phyloP scores from a whole-genome alignment of 2,888 invertebrate species.

The Ethmia dodecea region DNA sequence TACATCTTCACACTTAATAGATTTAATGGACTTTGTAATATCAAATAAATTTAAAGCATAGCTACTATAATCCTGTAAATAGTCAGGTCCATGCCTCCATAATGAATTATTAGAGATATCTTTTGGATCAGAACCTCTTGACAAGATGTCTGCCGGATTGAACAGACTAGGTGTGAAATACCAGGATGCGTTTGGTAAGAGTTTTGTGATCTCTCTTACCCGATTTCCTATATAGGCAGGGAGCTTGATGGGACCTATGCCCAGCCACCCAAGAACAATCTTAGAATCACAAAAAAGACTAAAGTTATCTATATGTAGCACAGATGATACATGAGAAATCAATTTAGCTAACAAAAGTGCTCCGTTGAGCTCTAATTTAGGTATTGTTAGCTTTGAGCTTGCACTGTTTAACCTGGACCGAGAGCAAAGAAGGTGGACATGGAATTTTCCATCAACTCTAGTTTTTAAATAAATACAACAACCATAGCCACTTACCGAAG shows the following conservation, averaged over 20 bases:
- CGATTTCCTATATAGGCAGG: neutral
- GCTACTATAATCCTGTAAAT: no score
- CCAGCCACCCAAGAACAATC: no score
- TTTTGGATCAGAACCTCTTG: neutral
- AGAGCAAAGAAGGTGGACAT: constrained; percentile 7
- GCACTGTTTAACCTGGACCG: constrained; percentile 11
- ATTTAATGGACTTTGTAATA: no score
- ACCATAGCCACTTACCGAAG: constrained; percentile 4
- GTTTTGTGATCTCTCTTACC: neutral
- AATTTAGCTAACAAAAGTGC: constrained; percentile 8
- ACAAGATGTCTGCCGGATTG: neutral
- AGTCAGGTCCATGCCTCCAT: neutral
- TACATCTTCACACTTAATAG: no score
- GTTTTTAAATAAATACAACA: constrained; percentile 11
- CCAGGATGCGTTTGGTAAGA: neutral
- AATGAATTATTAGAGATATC: neutral
- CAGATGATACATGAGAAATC: neutral
- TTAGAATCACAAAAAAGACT: neutral
- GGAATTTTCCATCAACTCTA: neutral
- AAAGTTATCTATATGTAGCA: neutral
- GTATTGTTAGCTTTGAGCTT: constrained; percentile 4
- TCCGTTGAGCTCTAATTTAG: no score
- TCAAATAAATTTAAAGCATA: no score
- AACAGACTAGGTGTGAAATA: neutral
- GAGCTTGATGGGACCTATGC: neutral